Evolutionary conservation across 2,888 invertebrate species (phyloP).

Genomic region (Lamellibrachia satsuma): DNA sequence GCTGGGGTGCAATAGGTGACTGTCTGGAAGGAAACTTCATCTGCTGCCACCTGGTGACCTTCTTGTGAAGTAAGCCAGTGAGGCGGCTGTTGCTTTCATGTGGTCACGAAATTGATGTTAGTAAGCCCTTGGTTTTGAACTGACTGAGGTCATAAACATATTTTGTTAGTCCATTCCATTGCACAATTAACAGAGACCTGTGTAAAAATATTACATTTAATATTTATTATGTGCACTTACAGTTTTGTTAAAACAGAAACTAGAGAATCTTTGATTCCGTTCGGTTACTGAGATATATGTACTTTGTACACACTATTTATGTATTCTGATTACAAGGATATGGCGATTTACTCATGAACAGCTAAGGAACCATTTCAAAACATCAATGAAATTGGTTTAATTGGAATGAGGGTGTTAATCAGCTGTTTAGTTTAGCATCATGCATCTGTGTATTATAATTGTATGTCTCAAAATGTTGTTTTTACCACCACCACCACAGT

Average conservation of each 20-base stretch:
- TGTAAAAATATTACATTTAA: too few relatives aligned
- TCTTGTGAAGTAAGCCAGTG: background rate
- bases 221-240: background rate
- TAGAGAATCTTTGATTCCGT: background rate
- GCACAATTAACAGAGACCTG: background rate
- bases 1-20: slow-evolving; percentile 3
- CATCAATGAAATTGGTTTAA: too few relatives aligned
- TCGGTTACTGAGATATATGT: background rate
- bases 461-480: too few relatives aligned
- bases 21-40: background rate
- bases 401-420: too few relatives aligned
- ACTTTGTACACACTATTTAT: background rate
- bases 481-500: too few relatives aligned
- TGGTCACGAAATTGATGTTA: background rate
- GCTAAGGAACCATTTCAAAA: background rate
- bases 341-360: background rate
- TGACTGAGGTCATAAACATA: background rate
- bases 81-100: slow-evolving; percentile 10
- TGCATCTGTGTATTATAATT: too few relatives aligned
- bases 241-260: background rate
- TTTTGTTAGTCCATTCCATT: background rate
- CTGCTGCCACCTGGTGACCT: slow-evolving; percentile 12
- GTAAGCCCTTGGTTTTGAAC: slow-evolving; percentile 4
- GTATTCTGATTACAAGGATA: background rate
- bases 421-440: too few relatives aligned